phyloP scores from a whole-genome alignment of 2,797 vertebrate species.

The Sitta carolinensis region DNA sequence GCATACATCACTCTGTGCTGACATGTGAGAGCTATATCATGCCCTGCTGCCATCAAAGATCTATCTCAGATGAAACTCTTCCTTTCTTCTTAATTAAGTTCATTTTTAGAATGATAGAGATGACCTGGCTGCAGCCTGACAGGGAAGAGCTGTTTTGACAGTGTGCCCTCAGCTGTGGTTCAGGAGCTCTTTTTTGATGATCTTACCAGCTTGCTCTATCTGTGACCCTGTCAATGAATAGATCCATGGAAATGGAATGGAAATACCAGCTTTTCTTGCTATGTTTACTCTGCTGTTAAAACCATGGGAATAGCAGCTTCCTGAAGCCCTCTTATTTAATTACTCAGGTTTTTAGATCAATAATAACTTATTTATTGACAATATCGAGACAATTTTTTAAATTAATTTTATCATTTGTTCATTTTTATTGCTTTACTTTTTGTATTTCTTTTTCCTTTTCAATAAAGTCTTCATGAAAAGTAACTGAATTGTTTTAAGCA shows the following conservation, averaged over 20 bases:
- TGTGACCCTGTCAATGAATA: neutral
- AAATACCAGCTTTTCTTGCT: neutral
- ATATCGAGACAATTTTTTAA: neutral
- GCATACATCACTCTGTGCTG: neutral
- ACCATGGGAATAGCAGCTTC: neutral
- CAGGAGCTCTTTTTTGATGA: neutral
- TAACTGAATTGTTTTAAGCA: neutral
- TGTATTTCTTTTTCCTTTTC: neutral
- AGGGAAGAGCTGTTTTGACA: conserved; percentile 4
- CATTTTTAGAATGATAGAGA: conserved; percentile 17
- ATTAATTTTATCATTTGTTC: neutral
- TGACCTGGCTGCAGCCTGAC: neutral
- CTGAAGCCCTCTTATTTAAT: neutral
- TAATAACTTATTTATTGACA: neutral
- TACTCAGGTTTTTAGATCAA: neutral
- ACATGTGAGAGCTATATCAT: neutral
- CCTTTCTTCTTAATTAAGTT: conserved; percentile 41
- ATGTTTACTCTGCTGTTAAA: neutral
- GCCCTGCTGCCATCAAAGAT: neutral
- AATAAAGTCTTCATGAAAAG: neutral
- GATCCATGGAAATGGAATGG: neutral
- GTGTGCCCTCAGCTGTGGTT: neutral
- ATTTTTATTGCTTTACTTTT: neutral
- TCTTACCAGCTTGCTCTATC: neutral
- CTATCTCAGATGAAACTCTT: neutral